phyloP scores from a whole-genome alignment of 2,888 invertebrate genomes.

The Ophion obscuratus region DNA sequence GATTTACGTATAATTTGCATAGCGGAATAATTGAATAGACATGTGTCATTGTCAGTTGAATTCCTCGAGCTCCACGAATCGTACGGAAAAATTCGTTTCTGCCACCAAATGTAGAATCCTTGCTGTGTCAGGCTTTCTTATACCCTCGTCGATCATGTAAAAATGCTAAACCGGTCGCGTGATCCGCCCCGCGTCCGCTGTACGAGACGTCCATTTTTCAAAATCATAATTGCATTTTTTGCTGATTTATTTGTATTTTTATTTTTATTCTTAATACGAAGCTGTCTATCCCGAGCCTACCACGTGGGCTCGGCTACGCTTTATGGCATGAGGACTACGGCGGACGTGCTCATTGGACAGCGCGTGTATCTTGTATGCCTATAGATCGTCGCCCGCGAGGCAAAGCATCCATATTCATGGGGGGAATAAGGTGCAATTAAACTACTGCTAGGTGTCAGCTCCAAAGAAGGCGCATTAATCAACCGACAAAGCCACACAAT shows the following conservation, averaged over 20 bases:
- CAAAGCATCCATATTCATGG: slow-evolving; percentile 83
- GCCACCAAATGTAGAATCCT: background rate
- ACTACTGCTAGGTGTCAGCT: slow-evolving; percentile 83
- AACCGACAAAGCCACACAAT: slow-evolving; percentile 80
- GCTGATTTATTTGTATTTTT: slow-evolving; percentile 75
- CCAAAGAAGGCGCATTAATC: slow-evolving; percentile 82
- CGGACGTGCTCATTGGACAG: slow-evolving; percentile 51
- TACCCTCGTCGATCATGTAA: slow-evolving; percentile 45
- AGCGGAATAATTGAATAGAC: too few species aligned
- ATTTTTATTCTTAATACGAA: slow-evolving; percentile 66
- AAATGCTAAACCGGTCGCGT: slow-evolving; percentile 74
- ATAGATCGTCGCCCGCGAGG: slow-evolving; percentile 76
- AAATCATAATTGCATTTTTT: slow-evolving; percentile 83
- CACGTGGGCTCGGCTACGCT: slow-evolving; percentile 36
- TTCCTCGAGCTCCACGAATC: background rate
- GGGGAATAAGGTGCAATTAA: slow-evolving; percentile 84
- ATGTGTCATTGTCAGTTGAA: background rate
- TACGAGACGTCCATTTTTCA: slow-evolving; percentile 80
- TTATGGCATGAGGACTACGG: slow-evolving; percentile 35
- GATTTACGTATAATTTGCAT: too few species aligned
- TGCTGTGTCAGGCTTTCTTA: slow-evolving; percentile 5
- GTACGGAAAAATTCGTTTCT: background rate
- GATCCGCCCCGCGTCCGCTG: slow-evolving; percentile 65
- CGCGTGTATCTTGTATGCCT: slow-evolving; percentile 16
- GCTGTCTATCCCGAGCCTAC: slow-evolving; percentile 50